Evolutionary conservation across 35 echinoderm and acorn worm genomes (phyloP).

Genomic region (Diadema setosum): DNA sequence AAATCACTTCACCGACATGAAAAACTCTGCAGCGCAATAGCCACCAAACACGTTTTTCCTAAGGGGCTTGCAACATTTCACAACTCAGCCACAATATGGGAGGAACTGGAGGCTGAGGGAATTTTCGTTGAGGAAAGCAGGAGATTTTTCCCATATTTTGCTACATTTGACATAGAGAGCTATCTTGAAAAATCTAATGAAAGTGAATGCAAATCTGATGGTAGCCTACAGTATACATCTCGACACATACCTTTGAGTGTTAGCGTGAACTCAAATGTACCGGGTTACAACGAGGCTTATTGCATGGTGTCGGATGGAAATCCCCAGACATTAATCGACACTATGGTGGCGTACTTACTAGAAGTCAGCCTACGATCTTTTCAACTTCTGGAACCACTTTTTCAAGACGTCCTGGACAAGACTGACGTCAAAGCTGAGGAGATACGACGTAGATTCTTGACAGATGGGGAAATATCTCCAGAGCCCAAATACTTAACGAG

Average conservation of each 20-base stretch:
- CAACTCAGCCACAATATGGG: not conserved
- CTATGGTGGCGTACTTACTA: not conserved
- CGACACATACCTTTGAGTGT: not conserved
- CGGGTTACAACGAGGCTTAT: not conserved
- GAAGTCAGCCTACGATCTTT: not conserved
- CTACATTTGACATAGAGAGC: conserved; percentile 33
- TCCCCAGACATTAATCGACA: not conserved
- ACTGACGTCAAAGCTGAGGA: not conserved
- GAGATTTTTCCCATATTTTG: not conserved
- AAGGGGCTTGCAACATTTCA: not conserved
- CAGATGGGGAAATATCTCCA: not conserved
- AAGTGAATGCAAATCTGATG: not conserved
- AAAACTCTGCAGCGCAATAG: not conserved
- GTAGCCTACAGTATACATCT: not conserved
- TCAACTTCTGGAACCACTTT: not conserved
- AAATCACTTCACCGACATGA: conserved; percentile 26
- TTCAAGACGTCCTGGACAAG: not conserved
- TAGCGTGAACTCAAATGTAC: not conserved
- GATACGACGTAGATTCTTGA: no score
- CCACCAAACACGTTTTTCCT: conserved; percentile 12
- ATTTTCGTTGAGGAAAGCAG: not conserved
- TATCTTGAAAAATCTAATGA: not conserved
- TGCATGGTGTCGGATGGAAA: not conserved
- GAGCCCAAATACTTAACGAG: not conserved
- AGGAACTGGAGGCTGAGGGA: not conserved